These are phyloP conservation scores for Mellivora capensis DNA, from an alignment of 2,113 vertebrate species.

Conservation along the genomic window DNA sequence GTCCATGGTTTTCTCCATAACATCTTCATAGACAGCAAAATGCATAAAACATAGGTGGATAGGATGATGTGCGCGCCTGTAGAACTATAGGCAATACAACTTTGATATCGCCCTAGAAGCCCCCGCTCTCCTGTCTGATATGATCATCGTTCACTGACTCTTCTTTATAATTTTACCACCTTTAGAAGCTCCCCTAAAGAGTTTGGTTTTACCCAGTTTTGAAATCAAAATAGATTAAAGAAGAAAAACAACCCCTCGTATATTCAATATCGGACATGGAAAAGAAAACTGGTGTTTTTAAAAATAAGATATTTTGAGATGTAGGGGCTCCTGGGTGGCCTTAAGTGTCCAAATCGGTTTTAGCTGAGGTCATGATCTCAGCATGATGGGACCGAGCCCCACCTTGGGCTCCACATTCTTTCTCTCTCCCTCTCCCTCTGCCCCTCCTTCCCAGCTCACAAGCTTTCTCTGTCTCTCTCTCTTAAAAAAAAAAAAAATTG, in stretches of 20 bases:
- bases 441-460: background rate
- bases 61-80: background rate
- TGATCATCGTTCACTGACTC: background rate
- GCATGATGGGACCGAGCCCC: background rate
- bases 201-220: background rate
- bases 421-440: background rate
- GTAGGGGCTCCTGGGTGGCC: background rate
- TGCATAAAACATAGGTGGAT: background rate
- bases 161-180: background rate
- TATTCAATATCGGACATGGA: background rate
- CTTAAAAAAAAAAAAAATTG: background rate
- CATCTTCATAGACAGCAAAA: background rate
- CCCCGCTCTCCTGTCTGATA: background rate
- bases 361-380: background rate
- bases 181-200: background rate
- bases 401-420: background rate
- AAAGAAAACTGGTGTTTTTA: background rate
- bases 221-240: background rate
- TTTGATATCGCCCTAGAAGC: background rate
- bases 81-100: background rate
- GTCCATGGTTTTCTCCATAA: background rate
- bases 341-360: background rate
- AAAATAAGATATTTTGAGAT: background rate
- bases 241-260: background rate
- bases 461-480: background rate